Evolutionary conservation across 2,113 vertebrate genomes (phyloP), one percentile per base, ranked within the genome.

Genomic region (Romanogobio albipinnatus): DNA sequence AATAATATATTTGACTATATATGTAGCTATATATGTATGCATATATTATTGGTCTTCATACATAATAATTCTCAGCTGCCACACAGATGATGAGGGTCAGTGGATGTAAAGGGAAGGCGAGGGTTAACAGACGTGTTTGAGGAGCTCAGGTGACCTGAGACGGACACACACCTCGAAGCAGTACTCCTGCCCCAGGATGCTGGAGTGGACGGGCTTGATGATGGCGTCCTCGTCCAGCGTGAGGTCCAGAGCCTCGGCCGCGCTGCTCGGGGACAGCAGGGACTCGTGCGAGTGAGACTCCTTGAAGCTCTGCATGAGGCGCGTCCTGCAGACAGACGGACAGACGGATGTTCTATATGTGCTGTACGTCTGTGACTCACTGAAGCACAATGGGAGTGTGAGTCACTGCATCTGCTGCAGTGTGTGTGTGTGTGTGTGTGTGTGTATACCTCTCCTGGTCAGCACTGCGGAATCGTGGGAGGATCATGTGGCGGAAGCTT

Each of bases 201-300:
- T 98, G 87, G 97, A 98, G 92, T 99, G 97, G 59, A 99, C 97
- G 0, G 97, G 96, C 82, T 98, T 98, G 91, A 99, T 97, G 87
- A 98, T 92, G 86, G 97, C 97, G 19, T 98, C 97, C 90, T 99
- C 97, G 66, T 98, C 97, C 93, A 99, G 89, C 90, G 97, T 97
- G 86, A 99, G 94, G 92, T 99, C 97, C 94, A 99, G 92, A 73
- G 97, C 97, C 85, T 98, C 97, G 0, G 97, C 97, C 0, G 97
- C 97, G 29, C 96, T 99, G 92, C 96, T 97, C 3, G 97, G 97
- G 88, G 97, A 98, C 76, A 98, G 96, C 90, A 98, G 89, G 59
- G 97, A 98, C 94, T 99, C 97, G 5, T 99, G 97, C 70, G 97
- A 99, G 89, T 99, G 97, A 0, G 97, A 99, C 93, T 99, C 97